Percentiles rank a stretch among this genome's conserved stretches.
phyloP scores from a whole-genome alignment of 2,888 invertebrate genomes.

The Epinotia nisella region DNA sequence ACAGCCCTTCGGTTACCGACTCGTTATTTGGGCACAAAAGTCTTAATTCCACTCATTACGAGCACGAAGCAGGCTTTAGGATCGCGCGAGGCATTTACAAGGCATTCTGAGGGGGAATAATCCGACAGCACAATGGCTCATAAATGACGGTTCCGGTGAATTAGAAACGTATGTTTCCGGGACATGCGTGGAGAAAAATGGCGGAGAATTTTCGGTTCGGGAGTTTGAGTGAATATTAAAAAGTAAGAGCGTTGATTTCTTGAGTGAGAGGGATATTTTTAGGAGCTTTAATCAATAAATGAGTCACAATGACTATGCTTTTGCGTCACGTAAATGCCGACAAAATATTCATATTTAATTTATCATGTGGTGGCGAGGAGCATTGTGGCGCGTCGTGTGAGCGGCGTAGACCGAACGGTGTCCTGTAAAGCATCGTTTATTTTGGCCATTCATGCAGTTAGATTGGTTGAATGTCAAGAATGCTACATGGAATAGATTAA shows the following conservation, averaged over 20 bases:
- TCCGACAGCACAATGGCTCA: conserved; percentile 67
- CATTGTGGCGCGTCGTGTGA: neutral
- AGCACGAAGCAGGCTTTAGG: conserved; percentile 49
- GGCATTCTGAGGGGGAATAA: conserved; percentile 56
- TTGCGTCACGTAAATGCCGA: neutral
- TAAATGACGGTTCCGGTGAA: conserved; percentile 68
- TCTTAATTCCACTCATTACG: conserved; percentile 76
- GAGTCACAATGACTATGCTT: neutral
- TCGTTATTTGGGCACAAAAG: conserved; percentile 65
- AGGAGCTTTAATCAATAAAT: conserved; percentile 1
- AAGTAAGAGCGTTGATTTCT: conserved; percentile 16
- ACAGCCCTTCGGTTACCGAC: conserved; percentile 56
- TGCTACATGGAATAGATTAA: neutral
- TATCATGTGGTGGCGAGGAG: neutral
- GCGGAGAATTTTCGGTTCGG: conserved; percentile 16
- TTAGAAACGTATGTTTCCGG: conserved; percentile 62
- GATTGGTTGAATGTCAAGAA: neutral
- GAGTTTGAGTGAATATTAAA: conserved; percentile 20
- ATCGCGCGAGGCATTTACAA: neutral
- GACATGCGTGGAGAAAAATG: conserved; percentile 56
- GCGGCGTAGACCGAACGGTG: too few species aligned
- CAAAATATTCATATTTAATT: neutral
- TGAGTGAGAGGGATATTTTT: neutral
- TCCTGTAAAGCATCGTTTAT: neutral
- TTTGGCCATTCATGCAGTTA: neutral